Evolutionary conservation across 2,113 vertebrate genomes (phyloP).

Genomic region (Sinocyclocheilus anophthalmus): DNA sequence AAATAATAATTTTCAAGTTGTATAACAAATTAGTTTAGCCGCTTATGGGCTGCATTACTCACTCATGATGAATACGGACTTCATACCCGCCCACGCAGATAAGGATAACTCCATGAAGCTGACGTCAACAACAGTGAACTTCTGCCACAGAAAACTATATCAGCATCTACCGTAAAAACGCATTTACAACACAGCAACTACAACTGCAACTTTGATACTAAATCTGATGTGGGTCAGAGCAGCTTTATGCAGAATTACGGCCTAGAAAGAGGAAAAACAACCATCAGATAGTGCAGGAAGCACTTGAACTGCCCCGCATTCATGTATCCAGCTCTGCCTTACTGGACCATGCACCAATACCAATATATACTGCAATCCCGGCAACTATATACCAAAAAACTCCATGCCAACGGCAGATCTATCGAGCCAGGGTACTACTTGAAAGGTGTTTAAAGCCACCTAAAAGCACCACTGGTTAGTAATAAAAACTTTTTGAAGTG

Average conservation of each 20-base stretch:
- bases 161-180: neutral
- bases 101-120: conserved; percentile 96
- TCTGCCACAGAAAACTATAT: conserved; percentile 72
- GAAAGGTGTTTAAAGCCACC: neutral
- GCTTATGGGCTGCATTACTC: conserved; percentile 65
- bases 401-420: neutral
- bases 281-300: neutral
- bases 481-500: too few species aligned
- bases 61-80: conserved; percentile 99
- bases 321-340: neutral
- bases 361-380: neutral
- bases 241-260: neutral
- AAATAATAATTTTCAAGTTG: neutral
- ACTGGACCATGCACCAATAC: neutral
- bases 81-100: conserved; percentile 98
- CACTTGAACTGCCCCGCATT: too few species aligned
- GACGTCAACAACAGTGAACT: conserved; percentile 95
- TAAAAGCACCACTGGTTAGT: too few species aligned
- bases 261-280: neutral
- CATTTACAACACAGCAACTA: neutral
- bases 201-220: neutral
- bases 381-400: neutral
- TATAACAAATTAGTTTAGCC: neutral
- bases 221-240: neutral
- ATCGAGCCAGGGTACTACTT: neutral